These are phyloP conservation scores for Calidris pugnax DNA, from an alignment of 2,113 vertebrate species.

Conservation along the genomic window DNA sequence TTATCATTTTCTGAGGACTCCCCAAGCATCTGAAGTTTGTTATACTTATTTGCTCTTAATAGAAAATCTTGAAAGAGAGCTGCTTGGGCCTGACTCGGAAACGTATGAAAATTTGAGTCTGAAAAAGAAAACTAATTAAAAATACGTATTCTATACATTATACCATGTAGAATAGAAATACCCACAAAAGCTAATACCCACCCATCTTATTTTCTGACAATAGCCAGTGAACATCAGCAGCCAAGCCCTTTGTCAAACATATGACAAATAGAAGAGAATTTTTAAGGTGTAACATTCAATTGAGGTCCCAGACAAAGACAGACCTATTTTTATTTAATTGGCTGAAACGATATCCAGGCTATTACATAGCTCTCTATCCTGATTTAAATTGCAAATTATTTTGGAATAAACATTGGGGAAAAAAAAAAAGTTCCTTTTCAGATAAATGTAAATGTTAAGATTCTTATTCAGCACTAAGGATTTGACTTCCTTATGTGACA, in stretches of 20 bases:
- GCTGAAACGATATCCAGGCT: background rate
- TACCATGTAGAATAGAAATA: background rate
- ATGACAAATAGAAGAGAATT: background rate
- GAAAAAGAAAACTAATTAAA: constrained; percentile 60
- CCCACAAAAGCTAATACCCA: background rate
- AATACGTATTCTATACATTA: background rate
- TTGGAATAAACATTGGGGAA: background rate
- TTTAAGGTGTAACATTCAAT: background rate
- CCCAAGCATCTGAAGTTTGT: constrained; percentile 87
- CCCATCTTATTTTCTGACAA: background rate
- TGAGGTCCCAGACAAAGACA: background rate
- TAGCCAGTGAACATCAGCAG: background rate
- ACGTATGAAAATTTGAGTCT: constrained; percentile 78
- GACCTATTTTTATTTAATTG: background rate
- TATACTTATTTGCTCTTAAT: constrained; percentile 92
- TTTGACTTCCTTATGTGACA: background rate
- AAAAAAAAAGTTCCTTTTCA: background rate
- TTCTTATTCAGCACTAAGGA: background rate
- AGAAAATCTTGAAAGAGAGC: constrained; percentile 90
- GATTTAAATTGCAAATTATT: background rate
- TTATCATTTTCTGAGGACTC: constrained; percentile 74
- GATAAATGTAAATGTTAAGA: background rate
- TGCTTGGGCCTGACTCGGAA: constrained; percentile 81
- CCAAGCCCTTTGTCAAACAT: background rate
- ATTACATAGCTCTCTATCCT: background rate